A percentile compares a stretch with the other conserved stretches of the same genome.
phyloP scores from a whole-genome alignment of 2,888 invertebrate genomes.

The Nymphalis urticae region DNA sequence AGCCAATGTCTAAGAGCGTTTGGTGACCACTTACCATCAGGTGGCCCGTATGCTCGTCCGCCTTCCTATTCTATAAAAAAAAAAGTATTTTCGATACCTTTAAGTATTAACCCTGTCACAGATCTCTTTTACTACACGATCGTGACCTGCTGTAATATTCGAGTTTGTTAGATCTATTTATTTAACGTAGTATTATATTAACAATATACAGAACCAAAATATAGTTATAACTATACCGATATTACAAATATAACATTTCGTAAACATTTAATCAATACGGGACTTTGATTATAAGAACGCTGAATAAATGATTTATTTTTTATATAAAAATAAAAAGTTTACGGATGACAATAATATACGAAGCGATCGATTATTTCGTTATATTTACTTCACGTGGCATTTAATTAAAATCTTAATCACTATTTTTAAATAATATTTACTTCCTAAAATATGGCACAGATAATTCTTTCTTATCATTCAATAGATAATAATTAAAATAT shows the following conservation, averaged over 20 bases:
- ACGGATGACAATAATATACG: constrained; percentile 22
- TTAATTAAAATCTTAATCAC: background rate
- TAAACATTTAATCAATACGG: constrained; percentile 36
- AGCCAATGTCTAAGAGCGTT: too few species aligned
- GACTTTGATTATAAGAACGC: constrained; percentile 29
- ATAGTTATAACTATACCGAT: constrained; percentile 6
- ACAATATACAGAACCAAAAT: constrained; percentile 12
- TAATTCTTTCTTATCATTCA: too few species aligned
- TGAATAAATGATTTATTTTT: constrained; percentile 26
- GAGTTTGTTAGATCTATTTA: background rate
- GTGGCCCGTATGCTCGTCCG: too few species aligned
- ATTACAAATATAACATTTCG: constrained; percentile 22
- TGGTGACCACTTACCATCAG: too few species aligned
- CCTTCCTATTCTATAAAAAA: too few species aligned
- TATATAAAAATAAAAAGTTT: constrained; percentile 8
- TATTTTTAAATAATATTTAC: too few species aligned
- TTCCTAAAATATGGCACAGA: too few species aligned
- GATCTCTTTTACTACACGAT: too few species aligned
- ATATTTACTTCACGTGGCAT: background rate
- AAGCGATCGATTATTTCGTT: background rate
- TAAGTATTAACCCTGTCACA: too few species aligned
- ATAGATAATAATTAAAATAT: too few species aligned
- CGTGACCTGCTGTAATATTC: too few species aligned
- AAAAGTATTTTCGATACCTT: too few species aligned
- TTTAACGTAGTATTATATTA: background rate